These are phyloP conservation scores for Penaeus monodon DNA, from an alignment of 2,888 invertebrate species.

Conservation along the genomic window DNA sequence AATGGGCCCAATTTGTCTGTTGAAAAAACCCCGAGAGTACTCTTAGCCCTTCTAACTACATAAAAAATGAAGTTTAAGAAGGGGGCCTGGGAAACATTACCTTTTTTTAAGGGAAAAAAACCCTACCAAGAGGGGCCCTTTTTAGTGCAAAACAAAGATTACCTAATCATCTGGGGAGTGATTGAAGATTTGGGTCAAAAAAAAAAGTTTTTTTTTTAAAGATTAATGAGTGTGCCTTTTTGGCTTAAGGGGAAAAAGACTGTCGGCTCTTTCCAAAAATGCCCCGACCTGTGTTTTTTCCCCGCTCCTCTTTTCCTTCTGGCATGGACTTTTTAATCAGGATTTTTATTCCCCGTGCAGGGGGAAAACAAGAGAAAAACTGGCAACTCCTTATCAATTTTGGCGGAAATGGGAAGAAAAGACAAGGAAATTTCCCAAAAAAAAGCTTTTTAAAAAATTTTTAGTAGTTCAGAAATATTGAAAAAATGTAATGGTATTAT, in stretches of 20 bases:
- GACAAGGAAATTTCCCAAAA: no score
- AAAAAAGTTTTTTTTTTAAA: constrained; percentile 14
- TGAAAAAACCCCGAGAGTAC: constrained; percentile 15
- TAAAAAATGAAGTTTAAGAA: constrained; percentile 29
- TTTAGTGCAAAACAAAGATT: constrained; percentile 40
- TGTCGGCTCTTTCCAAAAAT: constrained; percentile 27
- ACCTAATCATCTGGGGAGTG: constrained; percentile 16
- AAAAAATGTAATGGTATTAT: no score
- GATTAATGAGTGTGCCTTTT: constrained; percentile 41
- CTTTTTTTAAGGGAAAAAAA: constrained; percentile 32
- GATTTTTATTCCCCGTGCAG: constrained; percentile 20
- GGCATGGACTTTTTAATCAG: constrained; percentile 34
- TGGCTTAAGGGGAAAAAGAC: constrained; percentile 38
- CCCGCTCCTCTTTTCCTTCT: constrained; percentile 45
- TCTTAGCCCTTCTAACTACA: constrained; percentile 31
- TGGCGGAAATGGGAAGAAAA: constrained; percentile 6
- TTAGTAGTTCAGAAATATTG: no score
- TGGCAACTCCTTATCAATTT: constrained; percentile 39
- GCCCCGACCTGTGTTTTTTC: constrained; percentile 30
- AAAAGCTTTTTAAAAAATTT: no score
- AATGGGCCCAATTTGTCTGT: constrained; percentile 35
- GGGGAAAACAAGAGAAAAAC: constrained; percentile 27
- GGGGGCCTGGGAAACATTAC: constrained; percentile 29
- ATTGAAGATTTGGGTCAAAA: constrained; percentile 7
- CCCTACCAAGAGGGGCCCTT: constrained; percentile 55